Evolutionary conservation across 2,113 vertebrate genomes (phyloP), one percentile per base, ranked within the genome.

Genomic region (Alces alces): DNA sequence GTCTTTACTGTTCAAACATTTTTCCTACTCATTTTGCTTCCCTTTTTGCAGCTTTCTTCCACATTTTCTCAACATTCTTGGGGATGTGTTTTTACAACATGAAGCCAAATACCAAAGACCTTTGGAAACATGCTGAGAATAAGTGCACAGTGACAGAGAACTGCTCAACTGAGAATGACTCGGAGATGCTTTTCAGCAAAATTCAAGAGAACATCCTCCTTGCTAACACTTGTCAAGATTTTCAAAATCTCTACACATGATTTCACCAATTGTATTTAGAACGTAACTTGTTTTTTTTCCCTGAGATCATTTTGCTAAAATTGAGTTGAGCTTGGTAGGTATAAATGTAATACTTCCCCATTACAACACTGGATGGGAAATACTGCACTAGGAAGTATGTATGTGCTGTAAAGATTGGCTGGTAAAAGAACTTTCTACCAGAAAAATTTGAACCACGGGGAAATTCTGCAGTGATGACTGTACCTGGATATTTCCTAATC

Each of bases 241-340:
- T 91, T 95, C 43, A 86, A 73, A 86, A 66, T 82, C 91, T 88
- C 95, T 83, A 47, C 55, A 61, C 17, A 88, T 30, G 39, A 60
- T 39, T 54, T 93, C 52, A 92, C 91, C 89, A 91, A 93, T 93
- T 97, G 86, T 96, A 96, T 97, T 93, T 93, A 89, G 83, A 95
- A 96, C 39, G 91, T 50, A 91, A 96, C 64, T 86, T 93, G 57
- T 28, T 93, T 52, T 86, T 86, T 89, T 95, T 94, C 39, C 43
- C 45, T 97, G 83, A 94, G 96, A 93, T 96, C 84, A 70, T 82
- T 93, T 93, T 95, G 90, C 90, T 89, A 95, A 97, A 96, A 52
- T 66, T 86, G 66, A 93, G 36, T 95, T 93, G 93, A 94, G 39
- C 95, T 93, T 93, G 55, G 64, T 76, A 25, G 36, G 50, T 96